Percentiles rank a stretch among this genome's conserved stretches.
phyloP scores from a whole-genome alignment of 1,140 invertebrate genomes.

The Aculops lycopersici region DNA sequence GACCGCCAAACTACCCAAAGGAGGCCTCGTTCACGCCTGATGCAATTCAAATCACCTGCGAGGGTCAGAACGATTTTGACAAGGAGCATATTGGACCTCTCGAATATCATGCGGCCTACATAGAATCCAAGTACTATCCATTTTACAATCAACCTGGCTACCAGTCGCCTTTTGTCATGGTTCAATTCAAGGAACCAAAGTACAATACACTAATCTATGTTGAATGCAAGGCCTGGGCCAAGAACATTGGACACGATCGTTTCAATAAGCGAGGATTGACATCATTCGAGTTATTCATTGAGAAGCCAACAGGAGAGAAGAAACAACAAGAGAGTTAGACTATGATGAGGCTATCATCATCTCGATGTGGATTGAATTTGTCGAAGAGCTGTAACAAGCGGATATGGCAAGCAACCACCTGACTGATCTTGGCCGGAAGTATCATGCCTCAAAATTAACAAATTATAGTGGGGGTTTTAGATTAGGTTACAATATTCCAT shows the following conservation, averaged over 20 bases:
- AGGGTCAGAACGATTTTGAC: slow-evolving; percentile 29
- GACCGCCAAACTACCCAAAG: not conserved
- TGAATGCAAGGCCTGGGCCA: slow-evolving; percentile 80
- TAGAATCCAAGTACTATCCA: slow-evolving; percentile 47
- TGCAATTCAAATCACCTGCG: slow-evolving; percentile 44
- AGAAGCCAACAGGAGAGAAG: no score
- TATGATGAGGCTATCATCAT: no score
- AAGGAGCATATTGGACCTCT: slow-evolving; percentile 51
- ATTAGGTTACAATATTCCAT: no score
- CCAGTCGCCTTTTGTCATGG: slow-evolving; percentile 48
- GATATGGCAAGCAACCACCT: no score
- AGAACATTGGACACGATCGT: slow-evolving; percentile 58
- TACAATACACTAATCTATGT: slow-evolving; percentile 66
- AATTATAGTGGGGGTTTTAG: no score
- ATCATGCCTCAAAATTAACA: no score
- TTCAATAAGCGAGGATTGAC: slow-evolving; percentile 58
- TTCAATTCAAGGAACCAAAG: slow-evolving; percentile 42
- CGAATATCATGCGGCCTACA: slow-evolving; percentile 27
- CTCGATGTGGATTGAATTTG: no score
- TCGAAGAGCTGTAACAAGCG: no score
- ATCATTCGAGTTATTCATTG: slow-evolving; percentile 77
- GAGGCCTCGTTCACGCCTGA: not conserved
- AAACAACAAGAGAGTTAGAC: no score
- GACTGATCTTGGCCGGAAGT: no score
- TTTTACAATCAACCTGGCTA: slow-evolving; percentile 41